Evolutionary conservation across 2,797 vertebrate species (phyloP), one percentile per base, ranked within the genome.

Genomic region (Xiphophorus birchmanni): DNA sequence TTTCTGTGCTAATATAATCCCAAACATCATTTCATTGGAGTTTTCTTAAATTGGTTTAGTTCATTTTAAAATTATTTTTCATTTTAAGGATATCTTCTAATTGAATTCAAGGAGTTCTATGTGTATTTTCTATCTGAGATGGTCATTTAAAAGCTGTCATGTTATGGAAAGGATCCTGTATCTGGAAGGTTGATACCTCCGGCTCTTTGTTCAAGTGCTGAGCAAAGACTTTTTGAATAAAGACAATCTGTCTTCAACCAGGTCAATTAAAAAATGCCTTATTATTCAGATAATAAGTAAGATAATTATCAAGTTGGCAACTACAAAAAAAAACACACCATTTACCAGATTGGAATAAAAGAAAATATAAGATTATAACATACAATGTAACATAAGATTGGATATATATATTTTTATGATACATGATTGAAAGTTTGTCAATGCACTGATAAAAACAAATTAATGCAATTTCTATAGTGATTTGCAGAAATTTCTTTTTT

Each of bases 211-310:
- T 98, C 96, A 95, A 96, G 95, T 97, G 96, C 95, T 94, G 96
- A 97, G 96, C 97, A 97, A 97, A 97, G 97, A 93, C 94, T 84
- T 98, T 98, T 98, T 96, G 95, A 99, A 99, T 99, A 98, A 99
- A 99, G 97, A 98, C 97, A 98, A 98, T 97, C 97, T 97, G 98
- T 98, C 97, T 96, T 96, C 94, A 95, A 97, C 93, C 92, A 93
- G 79, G 90, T 87, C 88, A 84, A 2, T 32, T 32, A 32, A 32
- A 32, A 32, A 32, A 90, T 89, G 82, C 88, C 77, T 91, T 95
- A 77, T 87, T 88, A 91, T 85, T 86, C 82, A 90, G 80, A 75
- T 78, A 65, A 69, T 65, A 45, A 0, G 78, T 56, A 82, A 29
- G 42, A 18, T 63, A 29, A 52, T 35, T 37, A 35, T 40, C 10